Evolutionary conservation across 2,888 invertebrate genomes (phyloP), one percentile per base, ranked within the genome.

Genomic region (Zygothrica quintamaculata): DNA sequence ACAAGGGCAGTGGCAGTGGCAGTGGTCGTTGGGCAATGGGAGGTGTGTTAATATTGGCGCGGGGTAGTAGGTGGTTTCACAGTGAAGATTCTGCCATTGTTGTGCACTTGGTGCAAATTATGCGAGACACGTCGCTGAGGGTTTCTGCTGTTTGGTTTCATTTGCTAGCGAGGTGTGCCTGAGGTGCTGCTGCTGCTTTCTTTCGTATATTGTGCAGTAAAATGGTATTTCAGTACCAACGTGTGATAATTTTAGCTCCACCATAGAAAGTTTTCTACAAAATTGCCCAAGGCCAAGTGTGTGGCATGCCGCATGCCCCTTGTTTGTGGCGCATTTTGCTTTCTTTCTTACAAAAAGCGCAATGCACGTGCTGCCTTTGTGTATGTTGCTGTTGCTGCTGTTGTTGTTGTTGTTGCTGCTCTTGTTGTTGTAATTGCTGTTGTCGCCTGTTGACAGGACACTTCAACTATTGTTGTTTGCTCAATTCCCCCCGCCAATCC

Each of bases 381-480:
- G 60, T 51, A 5, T 60, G 59, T 33, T 56, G 42, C 33, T 61
- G 36, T 33, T 55, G 18, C 36, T n/a, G 53, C 40, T 53, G 55
- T 18, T 57, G 56, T 43, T 65, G 33, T 25, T 65, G 46, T 55
- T 50, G 37, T 47, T 60, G 55, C 13, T 39, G 42, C 16, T 71
- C 61, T 25, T 58, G 55, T 46, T 66, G 65, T 56, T 77, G 77
- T 75, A 72, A 75, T 72, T 76, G 84, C 51, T 81, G 66, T 60
- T 64, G 62, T 61, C 53, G 84, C 62, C 75, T 79, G 89, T 84
- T 89, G 90, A 88, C 89, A 89, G 89, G 88, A 88, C 86, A 86
- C 88, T 89, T 90, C 85, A 89, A 89, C 89, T 89, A 89, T 88
- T 89, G 88, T 89, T 89, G 67, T 61, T 71, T 69, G 56, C 65